Evolutionary conservation across 2,888 invertebrate species (phyloP), one percentile per base, ranked within the genome.

Genomic region (Lycophotia porphyrea): DNA sequence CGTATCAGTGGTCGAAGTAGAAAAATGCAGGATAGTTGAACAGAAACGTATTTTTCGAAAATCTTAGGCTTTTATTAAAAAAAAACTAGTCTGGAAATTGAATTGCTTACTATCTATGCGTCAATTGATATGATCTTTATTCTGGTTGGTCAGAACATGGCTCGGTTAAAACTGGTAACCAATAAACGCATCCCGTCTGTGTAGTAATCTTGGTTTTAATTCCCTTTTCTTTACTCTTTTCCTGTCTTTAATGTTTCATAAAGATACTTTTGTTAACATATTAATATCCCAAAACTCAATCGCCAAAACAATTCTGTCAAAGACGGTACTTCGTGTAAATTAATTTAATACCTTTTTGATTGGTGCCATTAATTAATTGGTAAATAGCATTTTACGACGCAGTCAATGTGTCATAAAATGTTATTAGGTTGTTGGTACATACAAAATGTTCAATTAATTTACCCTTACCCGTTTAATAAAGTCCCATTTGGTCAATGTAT

Each of bases 321-420:
- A 18, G 21, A 34, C 15, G 2, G 13, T 55, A 15, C 47, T 49
- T 49, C 34, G 18, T 42, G 34, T 36, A 42, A 34, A 74, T 78
- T 61, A 67, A 81, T 61, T 55, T 78, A 18, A 74, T 81, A 55
- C 75, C 63, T 39, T 76, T 79, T 79, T 79, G 76, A 81, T 76
- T 79, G 76, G 49, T 44, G 18, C 55, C 36, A 64, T 75, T 60
- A 81, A 75, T 64, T 75, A 65, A 75, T 79, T 68, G 36, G 70
- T 71, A 77, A 80, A 77, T 67, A 63, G 47, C 44, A 63, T 58
- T 80, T 81, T 81, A 81, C 66, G 81, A 31, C 42, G 66, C 74
- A 55, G 72, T 66, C 36, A 58, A 63, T 67, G 49, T 58, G 63
- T 52, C 34, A 49, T 80, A 75, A 79, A 79, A 79, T 52, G 36